These are phyloP conservation scores for Apeltes quadracus DNA, from an alignment of 2,113 vertebrate species.

Conservation along the genomic window DNA sequence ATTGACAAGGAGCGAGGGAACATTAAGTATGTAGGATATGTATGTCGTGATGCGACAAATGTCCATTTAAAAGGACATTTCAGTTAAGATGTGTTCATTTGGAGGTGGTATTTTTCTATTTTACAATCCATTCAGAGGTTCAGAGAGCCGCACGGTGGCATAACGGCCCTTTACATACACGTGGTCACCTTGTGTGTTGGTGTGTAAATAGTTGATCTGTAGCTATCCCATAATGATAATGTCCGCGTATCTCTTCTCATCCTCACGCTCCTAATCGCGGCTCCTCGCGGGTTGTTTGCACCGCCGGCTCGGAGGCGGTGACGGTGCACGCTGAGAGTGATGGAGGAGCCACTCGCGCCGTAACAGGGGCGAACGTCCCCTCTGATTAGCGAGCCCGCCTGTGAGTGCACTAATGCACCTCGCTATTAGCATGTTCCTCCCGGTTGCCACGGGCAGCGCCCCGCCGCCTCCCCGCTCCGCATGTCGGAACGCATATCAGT, in stretches of 20 bases:
- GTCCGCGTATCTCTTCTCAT: no score
- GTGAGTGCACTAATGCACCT: conserved; percentile 81
- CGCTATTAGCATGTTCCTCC: conserved; percentile 81
- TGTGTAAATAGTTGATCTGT: no score
- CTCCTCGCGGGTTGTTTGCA: not conserved
- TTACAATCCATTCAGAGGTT: conserved; percentile 11
- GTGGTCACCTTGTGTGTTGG: no score
- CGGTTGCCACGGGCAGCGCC: conserved; percentile 78
- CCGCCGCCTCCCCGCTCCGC: conserved; percentile 56
- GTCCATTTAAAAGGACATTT: not conserved
- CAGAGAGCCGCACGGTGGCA: not conserved
- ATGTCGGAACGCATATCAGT: conserved; percentile 79
- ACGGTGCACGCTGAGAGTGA: conserved; percentile 34
- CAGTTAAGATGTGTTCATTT: not conserved
- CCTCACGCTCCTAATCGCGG: not conserved
- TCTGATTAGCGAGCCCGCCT: conserved; percentile 69
- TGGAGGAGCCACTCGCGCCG: conserved; percentile 47
- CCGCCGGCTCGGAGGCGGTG: not conserved
- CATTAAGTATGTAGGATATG: conserved; percentile 63
- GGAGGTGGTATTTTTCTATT: not conserved
- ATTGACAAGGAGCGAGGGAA: not conserved
- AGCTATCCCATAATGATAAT: no score
- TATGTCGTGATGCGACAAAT: conserved; percentile 55
- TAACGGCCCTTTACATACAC: not conserved
- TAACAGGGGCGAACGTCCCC: conserved; percentile 63